These are phyloP conservation scores for Tamias sibiricus DNA, from an alignment of 2,113 vertebrate species.

Conservation along the genomic window DNA sequence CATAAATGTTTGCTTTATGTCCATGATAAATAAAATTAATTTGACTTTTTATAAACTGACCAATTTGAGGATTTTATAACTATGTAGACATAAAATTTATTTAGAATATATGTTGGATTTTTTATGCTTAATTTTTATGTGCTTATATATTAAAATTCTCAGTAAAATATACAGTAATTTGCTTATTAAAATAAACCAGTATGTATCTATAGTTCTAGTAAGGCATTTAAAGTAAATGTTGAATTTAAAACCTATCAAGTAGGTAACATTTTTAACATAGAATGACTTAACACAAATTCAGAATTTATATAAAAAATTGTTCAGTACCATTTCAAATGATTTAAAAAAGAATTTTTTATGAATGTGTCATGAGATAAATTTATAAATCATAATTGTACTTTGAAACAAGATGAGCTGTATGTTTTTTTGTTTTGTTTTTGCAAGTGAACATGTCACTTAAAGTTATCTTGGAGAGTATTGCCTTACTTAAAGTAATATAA, in stretches of 20 bases:
- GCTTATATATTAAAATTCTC: conserved; percentile 45
- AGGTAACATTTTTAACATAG: conserved; percentile 22
- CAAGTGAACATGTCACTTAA: background rate
- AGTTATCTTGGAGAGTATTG: background rate
- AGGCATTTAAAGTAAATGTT: background rate
- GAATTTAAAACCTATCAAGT: conserved; percentile 26
- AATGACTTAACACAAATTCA: conserved; percentile 13
- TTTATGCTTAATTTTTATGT: conserved; percentile 24
- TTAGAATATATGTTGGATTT: background rate
- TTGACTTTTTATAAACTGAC: conserved; percentile 26
- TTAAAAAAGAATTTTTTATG: conserved; percentile 10
- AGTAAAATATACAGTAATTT: background rate
- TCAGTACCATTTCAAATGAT: background rate
- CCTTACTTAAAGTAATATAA: background rate
- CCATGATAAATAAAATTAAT: background rate
- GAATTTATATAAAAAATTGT: conserved; percentile 22
- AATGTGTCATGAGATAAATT: conserved; percentile 5
- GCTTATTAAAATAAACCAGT: conserved; percentile 26
- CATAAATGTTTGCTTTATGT: conserved; percentile 1
- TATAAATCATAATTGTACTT: conserved; percentile 6
- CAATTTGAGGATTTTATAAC: background rate
- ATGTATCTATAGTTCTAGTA: conserved; percentile 22
- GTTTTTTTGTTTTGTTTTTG: background rate
- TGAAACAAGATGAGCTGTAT: background rate
- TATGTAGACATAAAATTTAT: background rate